phyloP scores from a whole-genome alignment of 2,888 invertebrate genomes.

The Cordilura impudica region DNA sequence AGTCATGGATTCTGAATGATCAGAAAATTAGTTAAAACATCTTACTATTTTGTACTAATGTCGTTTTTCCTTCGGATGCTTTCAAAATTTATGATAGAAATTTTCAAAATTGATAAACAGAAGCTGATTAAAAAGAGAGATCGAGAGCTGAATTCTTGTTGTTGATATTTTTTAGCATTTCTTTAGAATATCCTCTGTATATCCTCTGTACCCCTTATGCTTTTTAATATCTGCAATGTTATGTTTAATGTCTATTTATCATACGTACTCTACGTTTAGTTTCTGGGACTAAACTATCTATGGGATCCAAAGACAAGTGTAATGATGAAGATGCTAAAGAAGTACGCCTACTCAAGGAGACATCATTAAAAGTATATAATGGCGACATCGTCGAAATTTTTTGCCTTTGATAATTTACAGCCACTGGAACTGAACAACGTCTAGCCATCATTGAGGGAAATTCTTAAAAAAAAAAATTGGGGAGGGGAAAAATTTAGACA shows the following conservation, averaged over 20 bases:
- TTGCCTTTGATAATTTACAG: constrained; percentile 68
- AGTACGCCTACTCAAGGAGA: constrained; percentile 64
- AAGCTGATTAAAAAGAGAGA: too few relatives aligned
- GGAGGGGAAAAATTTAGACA: neutral
- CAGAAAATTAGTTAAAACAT: too few relatives aligned
- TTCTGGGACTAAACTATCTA: constrained; percentile 65
- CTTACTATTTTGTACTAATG: too few relatives aligned
- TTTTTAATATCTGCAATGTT: neutral
- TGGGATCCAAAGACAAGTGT: constrained; percentile 34
- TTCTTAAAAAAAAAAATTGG: constrained; percentile 40
- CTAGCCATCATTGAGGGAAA: constrained; percentile 58
- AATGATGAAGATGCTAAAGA: constrained; percentile 55
- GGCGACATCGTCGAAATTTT: constrained; percentile 52
- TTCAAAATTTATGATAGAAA: too few relatives aligned
- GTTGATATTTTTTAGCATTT: too few relatives aligned
- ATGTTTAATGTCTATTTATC: constrained; percentile 74
- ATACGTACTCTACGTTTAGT: constrained; percentile 75
- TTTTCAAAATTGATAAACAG: too few relatives aligned
- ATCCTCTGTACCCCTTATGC: neutral
- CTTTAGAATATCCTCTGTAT: too few relatives aligned
- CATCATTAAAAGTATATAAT: constrained; percentile 26
- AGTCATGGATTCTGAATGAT: too few relatives aligned
- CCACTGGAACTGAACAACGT: constrained; percentile 70
- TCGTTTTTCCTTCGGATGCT: too few relatives aligned
- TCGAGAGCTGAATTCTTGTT: too few relatives aligned